phyloP scores from a whole-genome alignment of 2,888 invertebrate genomes.

The Tromatobia lineatoria region DNA sequence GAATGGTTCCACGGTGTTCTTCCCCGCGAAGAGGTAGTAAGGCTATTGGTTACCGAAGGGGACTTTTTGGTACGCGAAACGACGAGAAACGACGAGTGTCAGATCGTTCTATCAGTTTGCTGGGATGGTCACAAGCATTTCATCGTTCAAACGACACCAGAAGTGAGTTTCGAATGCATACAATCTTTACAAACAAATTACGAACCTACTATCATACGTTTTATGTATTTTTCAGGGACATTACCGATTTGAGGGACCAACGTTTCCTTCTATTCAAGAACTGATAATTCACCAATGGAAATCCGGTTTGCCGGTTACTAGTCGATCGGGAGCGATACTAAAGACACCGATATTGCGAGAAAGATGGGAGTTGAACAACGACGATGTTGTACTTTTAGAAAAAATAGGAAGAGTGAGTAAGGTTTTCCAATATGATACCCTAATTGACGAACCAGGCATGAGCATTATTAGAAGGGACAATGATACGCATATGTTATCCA shows the following conservation, averaged over 20 bases:
- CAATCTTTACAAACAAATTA: not conserved
- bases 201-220: not conserved
- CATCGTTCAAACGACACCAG: slow-evolving; percentile 97
- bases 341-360: slow-evolving; percentile 94
- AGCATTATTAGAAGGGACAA: no score
- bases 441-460: not conserved
- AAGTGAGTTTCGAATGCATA: slow-evolving; percentile 86
- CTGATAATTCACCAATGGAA: slow-evolving; percentile 95
- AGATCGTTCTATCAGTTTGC: slow-evolving; percentile 97
- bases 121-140: slow-evolving; percentile 99
- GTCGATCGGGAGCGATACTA: slow-evolving; percentile 96
- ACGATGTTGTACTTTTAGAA: slow-evolving; percentile 95
- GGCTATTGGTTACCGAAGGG: slow-evolving; percentile 95
- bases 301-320: slow-evolving; percentile 95
- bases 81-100: slow-evolving; percentile 95
- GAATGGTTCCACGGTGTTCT: slow-evolving; percentile 99
- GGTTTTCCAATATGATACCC: not conserved
- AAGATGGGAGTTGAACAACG: slow-evolving; percentile 98
- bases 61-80: slow-evolving; percentile 98
- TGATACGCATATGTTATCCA: no score
- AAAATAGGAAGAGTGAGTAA: slow-evolving; percentile 96
- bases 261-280: slow-evolving; percentile 97
- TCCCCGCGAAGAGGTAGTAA: slow-evolving; percentile 97
- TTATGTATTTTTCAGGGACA: slow-evolving; percentile 89
- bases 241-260: slow-evolving; percentile 97